A percentile compares a stretch with the other conserved stretches of the same genome.
Evolutionary conservation across 2,888 invertebrate species (phyloP).

Genomic region (Sabatieria punctata): DNA sequence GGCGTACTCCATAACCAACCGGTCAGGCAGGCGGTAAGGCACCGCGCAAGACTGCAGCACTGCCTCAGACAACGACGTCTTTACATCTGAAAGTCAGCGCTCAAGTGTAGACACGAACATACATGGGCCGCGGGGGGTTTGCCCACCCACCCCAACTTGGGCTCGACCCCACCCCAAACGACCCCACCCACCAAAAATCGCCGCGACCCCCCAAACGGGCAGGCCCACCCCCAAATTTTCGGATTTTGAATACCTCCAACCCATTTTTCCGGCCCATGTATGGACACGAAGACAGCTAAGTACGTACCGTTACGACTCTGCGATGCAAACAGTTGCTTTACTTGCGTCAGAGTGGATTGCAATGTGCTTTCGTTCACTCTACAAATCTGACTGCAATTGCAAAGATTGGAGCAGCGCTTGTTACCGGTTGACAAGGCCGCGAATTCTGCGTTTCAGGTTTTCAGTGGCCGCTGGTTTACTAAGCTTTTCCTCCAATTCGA

Average conservation of each 20-base stretch:
- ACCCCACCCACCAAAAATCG: no score
- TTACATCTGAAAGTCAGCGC: no score
- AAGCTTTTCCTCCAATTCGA: slow-evolving; percentile 10
- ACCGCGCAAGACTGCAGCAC: slow-evolving; percentile 52
- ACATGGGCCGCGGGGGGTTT: no score
- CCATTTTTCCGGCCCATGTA: no score
- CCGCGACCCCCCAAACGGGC: no score
- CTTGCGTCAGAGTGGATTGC: slow-evolving; percentile 56
- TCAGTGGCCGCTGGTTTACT: slow-evolving; percentile 32
- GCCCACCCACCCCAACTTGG: no score
- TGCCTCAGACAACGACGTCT: slow-evolving; percentile 51
- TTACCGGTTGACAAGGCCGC: slow-evolving; percentile 61
- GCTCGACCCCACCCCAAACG: no score
- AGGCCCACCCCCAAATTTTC: no score
- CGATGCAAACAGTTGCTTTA: slow-evolving; percentile 59
- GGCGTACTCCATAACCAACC: slow-evolving; percentile 64
- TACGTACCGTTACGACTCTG: slow-evolving; percentile 49
- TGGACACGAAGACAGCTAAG: neutral
- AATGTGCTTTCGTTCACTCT: slow-evolving; percentile 58
- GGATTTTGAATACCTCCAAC: no score
- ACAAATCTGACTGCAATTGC: slow-evolving; percentile 8
- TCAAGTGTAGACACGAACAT: no score
- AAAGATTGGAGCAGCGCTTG: neutral
- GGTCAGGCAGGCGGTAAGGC: slow-evolving; percentile 47
- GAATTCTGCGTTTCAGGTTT: slow-evolving; percentile 58